Evolutionary conservation across 2,113 vertebrate genomes (phyloP).

Genomic region (Etheostoma spectabile): DNA sequence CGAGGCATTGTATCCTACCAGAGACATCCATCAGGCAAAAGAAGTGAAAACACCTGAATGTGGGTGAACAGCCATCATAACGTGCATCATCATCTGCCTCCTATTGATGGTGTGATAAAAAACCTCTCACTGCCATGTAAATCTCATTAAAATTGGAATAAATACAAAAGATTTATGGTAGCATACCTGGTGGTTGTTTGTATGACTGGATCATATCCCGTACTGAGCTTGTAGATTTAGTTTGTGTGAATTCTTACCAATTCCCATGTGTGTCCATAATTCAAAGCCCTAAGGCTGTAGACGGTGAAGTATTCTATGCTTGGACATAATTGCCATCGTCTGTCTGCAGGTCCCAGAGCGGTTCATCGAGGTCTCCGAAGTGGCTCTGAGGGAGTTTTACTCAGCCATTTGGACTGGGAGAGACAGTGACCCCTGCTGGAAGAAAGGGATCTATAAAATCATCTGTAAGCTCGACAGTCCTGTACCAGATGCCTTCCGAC

Average conservation of each 20-base stretch:
- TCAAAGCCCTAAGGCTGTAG: neutral
- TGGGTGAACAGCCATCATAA: neutral
- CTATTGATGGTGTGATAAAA: neutral
- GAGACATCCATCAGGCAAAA: neutral
- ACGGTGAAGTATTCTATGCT: neutral
- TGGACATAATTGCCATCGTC: neutral
- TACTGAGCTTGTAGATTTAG: too few species aligned
- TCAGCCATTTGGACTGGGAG: constrained; percentile 98
- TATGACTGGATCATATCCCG: too few species aligned
- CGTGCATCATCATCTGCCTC: neutral
- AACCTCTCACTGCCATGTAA: neutral
- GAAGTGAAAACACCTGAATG: neutral
- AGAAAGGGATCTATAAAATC: constrained; percentile 99
- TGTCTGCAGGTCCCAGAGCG: constrained; percentile 93
- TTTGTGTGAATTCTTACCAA: too few species aligned
- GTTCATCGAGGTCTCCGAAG: constrained; percentile 97
- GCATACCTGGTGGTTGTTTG: neutral
- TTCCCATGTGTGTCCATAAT: too few species aligned
- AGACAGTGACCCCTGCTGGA: constrained; percentile 99
- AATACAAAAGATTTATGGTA: neutral
- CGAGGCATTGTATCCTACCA: neutral
- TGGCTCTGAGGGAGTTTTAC: constrained; percentile 99
- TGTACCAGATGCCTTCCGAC: constrained; percentile 97
- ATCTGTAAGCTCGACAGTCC: constrained; percentile 99
- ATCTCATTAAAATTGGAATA: neutral